A percentile compares a stretch with the other conserved stretches of the same genome.
phyloP scores from a whole-genome alignment of 2,888 invertebrate species.

The Drosophila kambysellisi region DNA sequence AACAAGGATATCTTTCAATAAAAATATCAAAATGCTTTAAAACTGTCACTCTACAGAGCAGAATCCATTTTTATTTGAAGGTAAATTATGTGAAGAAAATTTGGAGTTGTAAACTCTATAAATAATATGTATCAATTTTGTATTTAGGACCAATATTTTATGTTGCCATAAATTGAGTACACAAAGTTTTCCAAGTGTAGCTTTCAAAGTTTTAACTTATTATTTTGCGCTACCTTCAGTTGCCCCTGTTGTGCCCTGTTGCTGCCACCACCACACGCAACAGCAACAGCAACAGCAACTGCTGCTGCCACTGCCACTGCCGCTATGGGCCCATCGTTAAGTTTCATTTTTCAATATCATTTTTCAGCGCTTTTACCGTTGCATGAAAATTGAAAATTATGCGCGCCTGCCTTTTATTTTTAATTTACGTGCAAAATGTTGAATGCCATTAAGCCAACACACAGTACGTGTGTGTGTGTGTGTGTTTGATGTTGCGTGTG shows the following conservation, averaged over 20 bases:
- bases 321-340: slow-evolving; percentile 45
- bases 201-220: slow-evolving; percentile 45
- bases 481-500: slow-evolving; percentile 1
- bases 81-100: neutral
- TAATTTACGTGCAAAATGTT: slow-evolving; percentile 57
- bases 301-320: neutral
- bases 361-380: slow-evolving; percentile 60
- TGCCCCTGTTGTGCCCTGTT: neutral
- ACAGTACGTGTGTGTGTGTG: slow-evolving; percentile 3
- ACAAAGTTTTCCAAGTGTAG: slow-evolving; percentile 35
- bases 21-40: neutral
- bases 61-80: neutral
- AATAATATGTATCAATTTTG: neutral
- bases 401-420: slow-evolving; percentile 60
- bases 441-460: slow-evolving; percentile 37
- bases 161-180: slow-evolving; percentile 5
- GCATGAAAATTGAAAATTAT: slow-evolving; percentile 76
- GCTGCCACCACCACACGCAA: neutral
- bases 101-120: neutral
- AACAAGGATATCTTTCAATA: neutral
- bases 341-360: slow-evolving; percentile 72
- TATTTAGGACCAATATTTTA: neutral
- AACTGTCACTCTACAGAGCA: neutral
- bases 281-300: neutral
- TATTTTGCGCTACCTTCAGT: slow-evolving; percentile 1